A percentile compares a stretch with the other conserved stretches of the same genome.
Evolutionary conservation across 2,888 invertebrate species (phyloP).

Genomic region (Philereme transversata): DNA sequence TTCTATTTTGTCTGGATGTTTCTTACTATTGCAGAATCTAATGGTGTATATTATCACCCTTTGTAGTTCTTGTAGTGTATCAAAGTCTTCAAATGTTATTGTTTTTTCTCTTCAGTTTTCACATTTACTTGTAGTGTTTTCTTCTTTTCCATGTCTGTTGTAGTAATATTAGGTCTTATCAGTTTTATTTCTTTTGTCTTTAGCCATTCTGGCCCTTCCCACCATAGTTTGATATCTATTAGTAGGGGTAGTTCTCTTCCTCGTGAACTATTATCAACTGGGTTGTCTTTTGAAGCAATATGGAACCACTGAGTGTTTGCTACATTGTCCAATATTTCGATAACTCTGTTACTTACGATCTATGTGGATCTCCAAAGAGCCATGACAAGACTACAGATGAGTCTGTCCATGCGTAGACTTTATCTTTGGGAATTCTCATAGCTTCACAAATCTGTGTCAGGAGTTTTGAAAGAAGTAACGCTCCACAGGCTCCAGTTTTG

Average conservation of each 20-base stretch:
- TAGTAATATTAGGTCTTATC: constrained; percentile 3
- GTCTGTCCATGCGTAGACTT: constrained; percentile 43
- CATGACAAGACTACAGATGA: constrained; percentile 41
- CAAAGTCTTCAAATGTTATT: too few relatives aligned
- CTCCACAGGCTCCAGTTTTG: constrained; percentile 38
- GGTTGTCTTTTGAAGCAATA: constrained; percentile 23
- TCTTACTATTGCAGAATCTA: constrained; percentile 7
- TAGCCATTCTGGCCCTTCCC: constrained; percentile 37
- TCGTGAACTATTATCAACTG: constrained; percentile 39
- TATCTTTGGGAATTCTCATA: constrained; percentile 18
- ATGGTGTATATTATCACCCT: constrained; percentile 7
- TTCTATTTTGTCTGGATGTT: background rate
- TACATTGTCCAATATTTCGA: constrained; percentile 15
- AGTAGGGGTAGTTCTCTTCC: constrained; percentile 30
- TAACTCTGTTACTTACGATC: constrained; percentile 39
- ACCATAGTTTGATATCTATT: constrained; percentile 32
- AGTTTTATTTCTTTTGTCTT: constrained; percentile 13
- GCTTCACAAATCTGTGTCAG: constrained; percentile 26
- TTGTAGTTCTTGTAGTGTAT: too few relatives aligned
- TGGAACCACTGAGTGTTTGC: constrained; percentile 13
- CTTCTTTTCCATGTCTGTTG: constrained; percentile 23
- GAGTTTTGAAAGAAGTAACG: constrained; percentile 19
- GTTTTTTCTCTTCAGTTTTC: too few relatives aligned
- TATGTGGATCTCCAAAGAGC: constrained; percentile 37
- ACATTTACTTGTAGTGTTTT: constrained; percentile 4